Evolutionary conservation across 2,797 vertebrate genomes (phyloP).

Genomic region (Botia kubotai): DNA sequence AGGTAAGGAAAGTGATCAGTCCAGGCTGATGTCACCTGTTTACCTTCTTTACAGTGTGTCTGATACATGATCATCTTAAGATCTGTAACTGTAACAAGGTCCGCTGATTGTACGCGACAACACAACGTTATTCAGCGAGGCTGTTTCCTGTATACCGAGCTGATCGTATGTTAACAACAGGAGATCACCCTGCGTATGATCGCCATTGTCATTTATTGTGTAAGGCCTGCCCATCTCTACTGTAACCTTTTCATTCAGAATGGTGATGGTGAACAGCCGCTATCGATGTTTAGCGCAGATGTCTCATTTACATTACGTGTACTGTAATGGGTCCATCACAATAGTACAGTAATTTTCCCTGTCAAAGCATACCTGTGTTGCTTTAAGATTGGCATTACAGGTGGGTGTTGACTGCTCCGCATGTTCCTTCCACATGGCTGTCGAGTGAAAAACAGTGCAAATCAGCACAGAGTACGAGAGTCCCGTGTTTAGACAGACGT

Average conservation of each 20-base stretch:
- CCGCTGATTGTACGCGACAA: background rate
- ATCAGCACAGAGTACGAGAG: no score
- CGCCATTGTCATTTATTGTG: conserved; percentile 7
- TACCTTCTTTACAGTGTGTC: conserved; percentile 8
- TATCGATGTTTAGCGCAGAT: background rate
- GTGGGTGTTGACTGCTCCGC: background rate
- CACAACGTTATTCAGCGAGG: background rate
- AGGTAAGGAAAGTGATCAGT: conserved; percentile 29
- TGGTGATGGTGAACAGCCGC: no score
- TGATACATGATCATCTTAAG: conserved; percentile 14
- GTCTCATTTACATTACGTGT: background rate
- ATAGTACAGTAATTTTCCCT: background rate
- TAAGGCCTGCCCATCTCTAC: conserved; percentile 25
- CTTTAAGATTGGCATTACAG: background rate
- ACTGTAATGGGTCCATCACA: no score
- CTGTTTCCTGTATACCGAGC: background rate
- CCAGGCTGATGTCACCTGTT: conserved; percentile 37
- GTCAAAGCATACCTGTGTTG: background rate
- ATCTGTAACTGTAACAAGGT: conserved; percentile 14
- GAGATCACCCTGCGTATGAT: background rate
- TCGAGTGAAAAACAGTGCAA: no score
- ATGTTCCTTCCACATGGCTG: background rate
- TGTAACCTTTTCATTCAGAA: background rate
- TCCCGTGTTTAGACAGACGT: no score
- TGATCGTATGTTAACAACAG: background rate